Evolutionary conservation across 2,113 vertebrate species (phyloP).

Genomic region (Oxyruncus cristatus): DNA sequence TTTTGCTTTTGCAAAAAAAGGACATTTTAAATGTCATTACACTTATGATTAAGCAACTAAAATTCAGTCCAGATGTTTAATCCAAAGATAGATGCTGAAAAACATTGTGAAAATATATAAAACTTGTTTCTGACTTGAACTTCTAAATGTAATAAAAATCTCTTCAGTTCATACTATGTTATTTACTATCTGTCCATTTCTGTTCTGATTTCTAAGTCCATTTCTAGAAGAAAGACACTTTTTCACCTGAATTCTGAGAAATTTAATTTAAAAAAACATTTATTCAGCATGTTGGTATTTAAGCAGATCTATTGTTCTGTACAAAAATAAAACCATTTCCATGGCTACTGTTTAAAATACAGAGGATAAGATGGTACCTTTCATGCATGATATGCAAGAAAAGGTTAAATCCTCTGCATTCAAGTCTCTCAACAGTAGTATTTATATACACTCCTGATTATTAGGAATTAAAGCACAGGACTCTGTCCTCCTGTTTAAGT

Average conservation of each 20-base stretch:
- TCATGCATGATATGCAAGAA: not conserved
- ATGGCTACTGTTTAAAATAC: not conserved
- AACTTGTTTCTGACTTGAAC: not conserved
- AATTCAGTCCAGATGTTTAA: not conserved
- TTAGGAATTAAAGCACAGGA: not conserved
- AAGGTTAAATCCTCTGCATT: not conserved
- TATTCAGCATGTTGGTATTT: not conserved
- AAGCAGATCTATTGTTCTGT: not conserved
- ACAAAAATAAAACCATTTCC: not conserved
- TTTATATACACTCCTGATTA: not conserved
- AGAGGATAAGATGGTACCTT: not conserved
- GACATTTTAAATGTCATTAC: not conserved
- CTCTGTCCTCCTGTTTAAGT: not conserved
- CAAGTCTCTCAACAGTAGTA: not conserved
- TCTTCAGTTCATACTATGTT: fast-evolving
- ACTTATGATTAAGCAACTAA: not conserved
- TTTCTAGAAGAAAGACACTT: not conserved
- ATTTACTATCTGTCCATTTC: not conserved
- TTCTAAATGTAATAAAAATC: not conserved
- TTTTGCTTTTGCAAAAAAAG: not conserved
- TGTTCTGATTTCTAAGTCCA: not conserved
- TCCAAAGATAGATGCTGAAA: not conserved
- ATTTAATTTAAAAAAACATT: not conserved
- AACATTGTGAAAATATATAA: not conserved
- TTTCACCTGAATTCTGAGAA: not conserved